A percentile compares a stretch with the other conserved stretches of the same genome.
These are phyloP conservation scores for Sitobion miscanthi DNA, from an alignment of 1,140 invertebrate genomes.

Conservation along the genomic window DNA sequence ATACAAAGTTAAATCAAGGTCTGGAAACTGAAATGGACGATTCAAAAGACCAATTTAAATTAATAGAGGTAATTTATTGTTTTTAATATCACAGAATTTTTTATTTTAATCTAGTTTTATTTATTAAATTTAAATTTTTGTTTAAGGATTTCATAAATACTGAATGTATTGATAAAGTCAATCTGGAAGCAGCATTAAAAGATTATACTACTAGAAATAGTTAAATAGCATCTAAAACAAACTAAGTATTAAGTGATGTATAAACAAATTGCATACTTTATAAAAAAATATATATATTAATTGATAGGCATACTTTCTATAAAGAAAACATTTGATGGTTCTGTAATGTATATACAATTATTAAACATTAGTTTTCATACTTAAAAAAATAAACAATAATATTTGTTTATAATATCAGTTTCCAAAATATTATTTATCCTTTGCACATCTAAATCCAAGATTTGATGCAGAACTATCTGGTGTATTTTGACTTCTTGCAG, in stretches of 20 bases:
- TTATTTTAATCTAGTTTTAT: not conserved
- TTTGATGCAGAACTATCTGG: slow-evolving; percentile 92
- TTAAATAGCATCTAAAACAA: not conserved
- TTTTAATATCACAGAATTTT: not conserved
- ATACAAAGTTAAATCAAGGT: slow-evolving; percentile 38
- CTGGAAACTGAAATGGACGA: not conserved
- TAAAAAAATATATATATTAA: slow-evolving; percentile 13
- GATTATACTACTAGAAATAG: slow-evolving; percentile 25
- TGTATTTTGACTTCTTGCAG: slow-evolving; percentile 91
- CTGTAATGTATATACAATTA: slow-evolving; percentile 20
- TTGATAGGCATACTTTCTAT: not conserved
- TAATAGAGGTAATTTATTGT: slow-evolving; percentile 28
- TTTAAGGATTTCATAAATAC: slow-evolving; percentile 45
- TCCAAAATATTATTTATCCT: not conserved
- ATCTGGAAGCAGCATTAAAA: slow-evolving; percentile 30
- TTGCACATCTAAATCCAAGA: slow-evolving; percentile 90
- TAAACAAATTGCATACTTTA: not conserved
- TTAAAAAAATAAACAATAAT: not conserved
- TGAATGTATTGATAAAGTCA: slow-evolving; percentile 35
- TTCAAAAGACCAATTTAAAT: slow-evolving; percentile 33
- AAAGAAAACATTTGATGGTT: not conserved
- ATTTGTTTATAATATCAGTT: not conserved
- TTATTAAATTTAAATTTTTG: not conserved
- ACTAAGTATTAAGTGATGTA: not conserved
- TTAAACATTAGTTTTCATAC: not conserved